These are phyloP conservation scores for Lobophora halterata DNA, from an alignment of 2,888 invertebrate genomes.

Conservation along the genomic window DNA sequence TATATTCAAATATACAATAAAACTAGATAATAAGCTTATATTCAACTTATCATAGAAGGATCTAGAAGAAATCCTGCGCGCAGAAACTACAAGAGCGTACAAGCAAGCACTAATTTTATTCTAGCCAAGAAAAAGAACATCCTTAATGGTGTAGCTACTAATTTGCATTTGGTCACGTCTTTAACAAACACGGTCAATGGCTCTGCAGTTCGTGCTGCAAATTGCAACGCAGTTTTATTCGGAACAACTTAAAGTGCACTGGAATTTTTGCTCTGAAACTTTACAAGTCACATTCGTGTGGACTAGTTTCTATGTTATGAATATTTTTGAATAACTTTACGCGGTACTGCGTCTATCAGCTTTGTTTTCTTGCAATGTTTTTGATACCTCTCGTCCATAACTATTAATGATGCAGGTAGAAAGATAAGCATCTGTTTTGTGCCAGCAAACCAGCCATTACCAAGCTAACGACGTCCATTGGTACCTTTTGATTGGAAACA, in stretches of 20 bases:
- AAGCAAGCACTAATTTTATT: slow-evolving; percentile 2
- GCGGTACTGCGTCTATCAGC: slow-evolving; percentile 8
- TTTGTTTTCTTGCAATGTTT: slow-evolving; percentile 1
- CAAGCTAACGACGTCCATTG: too few species aligned
- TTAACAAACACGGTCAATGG: slow-evolving; percentile 44
- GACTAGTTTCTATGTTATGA: slow-evolving; percentile 24
- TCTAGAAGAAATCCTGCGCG: background rate
- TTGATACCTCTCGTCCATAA: too few species aligned
- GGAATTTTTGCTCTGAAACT: slow-evolving; percentile 19
- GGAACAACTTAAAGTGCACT: slow-evolving; percentile 24
- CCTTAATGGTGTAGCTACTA: slow-evolving; percentile 27
- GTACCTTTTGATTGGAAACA: too few species aligned
- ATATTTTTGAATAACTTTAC: slow-evolving; percentile 27
- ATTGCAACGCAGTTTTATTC: slow-evolving; percentile 30
- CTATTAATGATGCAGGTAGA: too few species aligned
- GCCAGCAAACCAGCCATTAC: too few species aligned
- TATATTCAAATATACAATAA: too few species aligned
- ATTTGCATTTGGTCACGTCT: slow-evolving; percentile 41
- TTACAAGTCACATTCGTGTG: slow-evolving; percentile 21
- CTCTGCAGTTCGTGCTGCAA: slow-evolving; percentile 30
- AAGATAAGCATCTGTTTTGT: too few species aligned
- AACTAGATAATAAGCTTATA: too few species aligned
- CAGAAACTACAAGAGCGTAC: background rate
- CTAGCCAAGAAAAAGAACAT: slow-evolving; percentile 12
- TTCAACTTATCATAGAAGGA: too few species aligned